Conservation (phyloP, 2,113 vertebrate genomes). For the Oreochromis aureus region DNA sequence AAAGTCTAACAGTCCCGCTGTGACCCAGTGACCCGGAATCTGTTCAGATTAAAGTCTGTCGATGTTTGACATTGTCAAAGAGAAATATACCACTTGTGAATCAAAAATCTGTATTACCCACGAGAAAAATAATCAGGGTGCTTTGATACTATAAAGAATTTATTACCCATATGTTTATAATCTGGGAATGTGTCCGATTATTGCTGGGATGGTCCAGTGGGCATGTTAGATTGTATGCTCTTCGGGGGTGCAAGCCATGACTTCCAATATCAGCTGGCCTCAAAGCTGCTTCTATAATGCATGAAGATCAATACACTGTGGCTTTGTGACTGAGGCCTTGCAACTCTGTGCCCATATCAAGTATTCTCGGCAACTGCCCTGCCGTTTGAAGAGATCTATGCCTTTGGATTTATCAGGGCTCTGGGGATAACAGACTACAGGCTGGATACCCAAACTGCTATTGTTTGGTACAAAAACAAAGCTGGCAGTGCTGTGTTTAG, state of each 20-base stretch:
- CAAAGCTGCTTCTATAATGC: slow-evolving; percentile 62
- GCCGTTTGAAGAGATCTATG: slow-evolving; percentile 48
- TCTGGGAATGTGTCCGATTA: slow-evolving; percentile 35
- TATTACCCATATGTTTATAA: slow-evolving; percentile 50
- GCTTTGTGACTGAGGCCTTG: slow-evolving; percentile 52
- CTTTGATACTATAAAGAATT: background rate
- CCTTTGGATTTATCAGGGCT: slow-evolving; percentile 41
- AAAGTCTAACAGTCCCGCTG: background rate
- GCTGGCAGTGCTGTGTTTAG: slow-evolving; percentile 8
- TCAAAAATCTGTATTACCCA: background rate
- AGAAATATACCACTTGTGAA: background rate
- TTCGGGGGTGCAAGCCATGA: slow-evolving; percentile 23
- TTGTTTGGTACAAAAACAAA: slow-evolving; percentile 16
- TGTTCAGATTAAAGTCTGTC: slow-evolving; percentile 1
- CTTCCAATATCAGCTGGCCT: slow-evolving; percentile 48
- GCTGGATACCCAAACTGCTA: slow-evolving; percentile 14
- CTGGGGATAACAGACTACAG: slow-evolving; percentile 17
- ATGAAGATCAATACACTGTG: slow-evolving; percentile 67
- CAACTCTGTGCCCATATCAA: slow-evolving; percentile 50
- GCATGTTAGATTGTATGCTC: slow-evolving; percentile 29
- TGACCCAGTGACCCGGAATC: background rate
- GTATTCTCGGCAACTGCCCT: slow-evolving; percentile 41
- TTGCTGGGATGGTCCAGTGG: slow-evolving; percentile 51
- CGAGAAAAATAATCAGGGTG: slow-evolving; percentile 14
- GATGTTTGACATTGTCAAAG: background rate